Conservation (phyloP, 2,888 invertebrate genomes). For the Pandemis heparana region DNA sequence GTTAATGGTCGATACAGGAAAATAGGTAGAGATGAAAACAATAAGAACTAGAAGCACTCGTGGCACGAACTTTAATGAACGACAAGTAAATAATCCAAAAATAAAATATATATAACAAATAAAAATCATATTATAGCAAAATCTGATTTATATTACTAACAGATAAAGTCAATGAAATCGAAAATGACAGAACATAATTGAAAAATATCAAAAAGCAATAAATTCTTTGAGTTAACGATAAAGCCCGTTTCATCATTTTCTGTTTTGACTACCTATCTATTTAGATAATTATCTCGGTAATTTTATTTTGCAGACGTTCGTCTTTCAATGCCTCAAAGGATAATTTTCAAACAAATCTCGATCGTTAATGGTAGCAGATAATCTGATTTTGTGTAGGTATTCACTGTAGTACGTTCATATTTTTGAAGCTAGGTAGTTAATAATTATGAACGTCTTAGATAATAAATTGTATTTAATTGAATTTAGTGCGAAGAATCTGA, state of each 20-base stretch:
- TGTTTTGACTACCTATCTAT: conserved; percentile 8
- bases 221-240: not conserved
- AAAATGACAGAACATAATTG: not conserved
- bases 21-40: too few relatives aligned
- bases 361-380: not conserved
- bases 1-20: too few relatives aligned
- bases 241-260: not conserved
- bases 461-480: too few relatives aligned
- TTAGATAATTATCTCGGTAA: conserved; percentile 6
- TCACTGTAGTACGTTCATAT: not conserved
- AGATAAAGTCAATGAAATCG: too few relatives aligned
- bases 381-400: not conserved
- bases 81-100: too few relatives aligned
- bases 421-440: not conserved
- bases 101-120: too few relatives aligned
- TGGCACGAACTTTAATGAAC: not conserved
- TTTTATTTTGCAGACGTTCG: conserved; percentile 15
- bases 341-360: conserved; percentile 7
- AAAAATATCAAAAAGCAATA: not conserved
- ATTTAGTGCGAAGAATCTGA: not conserved
- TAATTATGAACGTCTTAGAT: not conserved
- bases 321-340: conserved; percentile 13
- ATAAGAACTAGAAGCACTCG: too few relatives aligned
- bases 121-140: too few relatives aligned
- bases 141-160: not conserved